These are phyloP conservation scores for Narcine bancroftii DNA, from an alignment of 2,113 vertebrate genomes.

Conservation along the genomic window DNA sequence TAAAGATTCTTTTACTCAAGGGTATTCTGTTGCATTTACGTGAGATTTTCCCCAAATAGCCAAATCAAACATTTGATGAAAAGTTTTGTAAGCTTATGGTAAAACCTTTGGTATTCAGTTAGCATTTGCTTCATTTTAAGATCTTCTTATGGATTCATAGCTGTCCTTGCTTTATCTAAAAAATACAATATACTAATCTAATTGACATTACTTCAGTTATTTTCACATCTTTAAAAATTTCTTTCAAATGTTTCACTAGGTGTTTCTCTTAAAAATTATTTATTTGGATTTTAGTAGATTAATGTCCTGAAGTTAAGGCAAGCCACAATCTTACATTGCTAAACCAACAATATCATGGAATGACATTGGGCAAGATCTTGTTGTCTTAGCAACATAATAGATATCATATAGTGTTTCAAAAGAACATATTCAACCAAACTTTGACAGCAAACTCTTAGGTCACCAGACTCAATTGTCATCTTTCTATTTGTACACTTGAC, in stretches of 20 bases:
- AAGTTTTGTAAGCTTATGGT: background rate
- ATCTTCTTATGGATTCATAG: background rate
- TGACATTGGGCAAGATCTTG: no score
- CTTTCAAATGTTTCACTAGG: background rate
- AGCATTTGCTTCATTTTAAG: background rate
- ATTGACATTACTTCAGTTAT: background rate
- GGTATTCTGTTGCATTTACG: background rate
- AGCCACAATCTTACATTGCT: background rate
- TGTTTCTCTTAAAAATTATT: background rate
- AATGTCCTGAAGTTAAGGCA: background rate
- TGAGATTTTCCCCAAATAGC: background rate
- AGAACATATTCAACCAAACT: no score
- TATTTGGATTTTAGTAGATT: background rate
- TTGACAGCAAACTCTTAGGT: no score
- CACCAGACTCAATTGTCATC: no score
- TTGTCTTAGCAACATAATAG: no score
- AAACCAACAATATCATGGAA: background rate
- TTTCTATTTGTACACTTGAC: no score
- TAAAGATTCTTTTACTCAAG: background rate
- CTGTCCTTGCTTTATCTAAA: background rate
- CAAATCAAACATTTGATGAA: constrained; percentile 14
- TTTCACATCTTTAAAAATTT: background rate
- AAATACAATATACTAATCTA: background rate
- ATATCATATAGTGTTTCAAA: no score
- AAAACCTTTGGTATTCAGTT: background rate